Evolutionary conservation across 2,113 vertebrate species (phyloP), one percentile per base, ranked within the genome.

Genomic region (Mirza zaza): DNA sequence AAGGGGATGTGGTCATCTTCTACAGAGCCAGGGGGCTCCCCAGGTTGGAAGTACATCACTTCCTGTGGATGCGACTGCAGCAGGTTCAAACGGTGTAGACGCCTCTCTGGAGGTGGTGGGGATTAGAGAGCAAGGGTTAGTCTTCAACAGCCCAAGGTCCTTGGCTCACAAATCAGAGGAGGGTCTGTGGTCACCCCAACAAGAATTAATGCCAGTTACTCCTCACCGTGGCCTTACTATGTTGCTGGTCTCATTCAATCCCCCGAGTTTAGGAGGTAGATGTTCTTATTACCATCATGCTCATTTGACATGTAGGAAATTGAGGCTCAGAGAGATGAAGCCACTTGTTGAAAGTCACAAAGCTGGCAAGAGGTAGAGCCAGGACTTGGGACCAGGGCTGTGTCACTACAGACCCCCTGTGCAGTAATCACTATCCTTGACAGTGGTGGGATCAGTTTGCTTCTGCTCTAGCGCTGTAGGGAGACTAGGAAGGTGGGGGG

Each of bases 1-100:
- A 99, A 99, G 27, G 99, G 99, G 65, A 99, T 80, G 80, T 99
- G 99, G 94, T 99, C 99, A 0, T 99, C 99, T 93, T 99, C 99
- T 6, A 99, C 99, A 0, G 98, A 98, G 14, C 99, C 98, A 0
- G 98, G 98, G 76, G 99, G 98, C 6, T 99, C 97, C 27, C 99
- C 98, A 0, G 98, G 98, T 90, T 98, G 99, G 96, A 99, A 99
- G 97, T 99, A 99, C 12, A 98, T 98, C 95, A 98, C 98, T 94
- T 99, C 99, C n/a, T 95, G 97, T 23, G 98, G 98, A 65, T 99
- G 98, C 59, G 98, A 97, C 0, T 97, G 97, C 92, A 99, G 95
- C 42, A 99, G 98, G 27, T 99, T 99, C 95, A 99, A 98, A 0
- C 94, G 98, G 89, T 99, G 99, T 91, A 99, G 98, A 21, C 98